Evolutionary conservation across 1,140 invertebrate species (phyloP).

Genomic region (Drosophila sulfurigaster): DNA sequence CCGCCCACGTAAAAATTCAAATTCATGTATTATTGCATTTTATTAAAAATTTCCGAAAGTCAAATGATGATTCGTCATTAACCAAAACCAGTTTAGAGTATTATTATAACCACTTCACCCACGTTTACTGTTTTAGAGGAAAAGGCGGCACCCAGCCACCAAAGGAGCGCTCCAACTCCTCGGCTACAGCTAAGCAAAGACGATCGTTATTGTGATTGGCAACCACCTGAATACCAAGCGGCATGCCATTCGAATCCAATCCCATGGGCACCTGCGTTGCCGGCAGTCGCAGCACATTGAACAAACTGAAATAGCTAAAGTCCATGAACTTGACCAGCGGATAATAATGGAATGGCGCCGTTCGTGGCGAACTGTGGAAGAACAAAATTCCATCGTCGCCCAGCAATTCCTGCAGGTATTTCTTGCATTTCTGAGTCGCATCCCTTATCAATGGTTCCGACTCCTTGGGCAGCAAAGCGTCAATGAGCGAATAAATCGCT

Average conservation of each 20-base stretch:
- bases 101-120: not conserved
- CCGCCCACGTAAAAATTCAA: slow-evolving; percentile 10
- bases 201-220: slow-evolving; percentile 92
- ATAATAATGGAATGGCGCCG: slow-evolving; percentile 94
- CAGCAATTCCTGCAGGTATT: slow-evolving; percentile 89
- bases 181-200: slow-evolving; percentile 93
- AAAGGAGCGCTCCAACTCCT: slow-evolving; percentile 92
- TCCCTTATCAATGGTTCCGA: slow-evolving; percentile 88
- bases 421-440: slow-evolving; percentile 87
- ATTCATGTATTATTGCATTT: not conserved
- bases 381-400: slow-evolving; percentile 93
- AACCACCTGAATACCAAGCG: slow-evolving; percentile 93
- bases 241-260: slow-evolving; percentile 89
- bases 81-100: slow-evolving; percentile 50
- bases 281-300: slow-evolving; percentile 94
- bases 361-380: slow-evolving; percentile 92
- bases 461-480: slow-evolving; percentile 88
- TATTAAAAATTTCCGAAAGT: not conserved
- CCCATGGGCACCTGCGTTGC: slow-evolving; percentile 93
- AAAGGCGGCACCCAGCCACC: slow-evolving; percentile 92
- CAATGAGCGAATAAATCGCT: slow-evolving; percentile 89
- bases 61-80: slow-evolving; percentile 34
- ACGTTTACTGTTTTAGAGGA: slow-evolving; percentile 47
- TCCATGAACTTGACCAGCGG: slow-evolving; percentile 93
- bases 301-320: slow-evolving; percentile 95